Percentiles rank a stretch among this genome's conserved stretches.
Evolutionary conservation across 2,888 invertebrate genomes (phyloP).

Genomic region (Microdon myrmicae): DNA sequence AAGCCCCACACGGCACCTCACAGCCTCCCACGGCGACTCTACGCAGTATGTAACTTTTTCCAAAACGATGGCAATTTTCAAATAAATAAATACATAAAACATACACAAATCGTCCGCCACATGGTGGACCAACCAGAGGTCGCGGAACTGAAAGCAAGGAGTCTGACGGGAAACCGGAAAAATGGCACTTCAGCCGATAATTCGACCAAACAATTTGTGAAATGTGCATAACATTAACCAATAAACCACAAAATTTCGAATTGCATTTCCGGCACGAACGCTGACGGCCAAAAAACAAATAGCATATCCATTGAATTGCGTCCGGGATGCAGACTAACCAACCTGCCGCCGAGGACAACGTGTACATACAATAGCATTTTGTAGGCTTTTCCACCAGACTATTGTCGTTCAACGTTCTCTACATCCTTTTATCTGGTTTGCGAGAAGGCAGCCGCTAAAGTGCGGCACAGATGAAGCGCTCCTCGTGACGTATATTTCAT

Average conservation of each 20-base stretch:
- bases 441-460: too few species aligned
- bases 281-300: conserved; percentile 12
- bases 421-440: too few species aligned
- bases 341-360: too few species aligned
- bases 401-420: too few species aligned
- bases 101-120: conserved; percentile 9
- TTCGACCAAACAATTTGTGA: conserved; percentile 53
- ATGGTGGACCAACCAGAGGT: conserved; percentile 2
- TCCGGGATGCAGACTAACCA: too few species aligned
- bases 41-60: conserved; percentile 38
- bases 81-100: conserved; percentile 13
- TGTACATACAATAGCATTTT: too few species aligned
- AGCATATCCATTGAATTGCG: too few species aligned
- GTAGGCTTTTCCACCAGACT: too few species aligned
- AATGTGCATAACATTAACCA: conserved; percentile 55
- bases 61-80: conserved; percentile 9
- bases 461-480: too few species aligned
- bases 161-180: conserved; percentile 16
- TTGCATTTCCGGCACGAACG: conserved; percentile 41
- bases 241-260: conserved; percentile 54
- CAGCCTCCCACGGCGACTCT: conserved; percentile 9
- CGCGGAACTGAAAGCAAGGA: conserved; percentile 1
- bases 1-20: conserved; percentile 6
- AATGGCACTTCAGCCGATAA: conserved; percentile 52
- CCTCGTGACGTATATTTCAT: too few species aligned